Evolutionary conservation across 2,113 vertebrate species (phyloP).

Genomic region (Indicator indicator): DNA sequence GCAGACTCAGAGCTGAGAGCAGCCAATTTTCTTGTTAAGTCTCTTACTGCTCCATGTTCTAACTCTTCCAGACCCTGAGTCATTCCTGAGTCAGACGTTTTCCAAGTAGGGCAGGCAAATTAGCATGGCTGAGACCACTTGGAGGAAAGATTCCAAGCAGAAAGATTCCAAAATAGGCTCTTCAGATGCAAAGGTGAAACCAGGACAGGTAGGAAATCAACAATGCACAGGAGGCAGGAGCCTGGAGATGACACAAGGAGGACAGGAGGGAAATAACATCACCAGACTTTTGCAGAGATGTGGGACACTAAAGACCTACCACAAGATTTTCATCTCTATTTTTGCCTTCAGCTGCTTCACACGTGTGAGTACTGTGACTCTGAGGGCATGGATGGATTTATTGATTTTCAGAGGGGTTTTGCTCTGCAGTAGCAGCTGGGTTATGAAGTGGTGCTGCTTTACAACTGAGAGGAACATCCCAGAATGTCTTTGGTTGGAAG

Average conservation of each 20-base stretch:
- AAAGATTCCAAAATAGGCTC: conserved; percentile 20
- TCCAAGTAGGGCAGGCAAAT: conserved; percentile 30
- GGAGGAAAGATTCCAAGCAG: not conserved
- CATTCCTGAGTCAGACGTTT: not conserved
- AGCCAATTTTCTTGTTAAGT: not conserved
- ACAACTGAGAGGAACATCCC: not conserved
- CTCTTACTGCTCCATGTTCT: not conserved
- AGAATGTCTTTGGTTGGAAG: too few species aligned
- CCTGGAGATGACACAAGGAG: conserved; percentile 18
- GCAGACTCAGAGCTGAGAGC: not conserved
- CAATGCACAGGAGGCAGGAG: not conserved
- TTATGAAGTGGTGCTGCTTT: not conserved
- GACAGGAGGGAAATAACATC: not conserved
- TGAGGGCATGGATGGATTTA: not conserved
- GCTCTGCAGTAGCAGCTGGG: not conserved
- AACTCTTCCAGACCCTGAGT: conserved; percentile 3
- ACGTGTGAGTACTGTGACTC: not conserved
- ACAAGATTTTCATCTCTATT: not conserved
- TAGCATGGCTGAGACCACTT: not conserved
- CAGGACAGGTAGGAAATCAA: conserved; percentile 52
- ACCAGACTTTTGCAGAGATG: not conserved
- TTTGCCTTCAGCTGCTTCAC: not conserved
- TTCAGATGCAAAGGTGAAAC: not conserved
- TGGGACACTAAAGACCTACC: not conserved
- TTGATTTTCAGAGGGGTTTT: not conserved